These are phyloP conservation scores for Eucidaris tribuloides DNA, from an alignment of 35 echinoderm and acorn worm genomes.

Conservation along the genomic window DNA sequence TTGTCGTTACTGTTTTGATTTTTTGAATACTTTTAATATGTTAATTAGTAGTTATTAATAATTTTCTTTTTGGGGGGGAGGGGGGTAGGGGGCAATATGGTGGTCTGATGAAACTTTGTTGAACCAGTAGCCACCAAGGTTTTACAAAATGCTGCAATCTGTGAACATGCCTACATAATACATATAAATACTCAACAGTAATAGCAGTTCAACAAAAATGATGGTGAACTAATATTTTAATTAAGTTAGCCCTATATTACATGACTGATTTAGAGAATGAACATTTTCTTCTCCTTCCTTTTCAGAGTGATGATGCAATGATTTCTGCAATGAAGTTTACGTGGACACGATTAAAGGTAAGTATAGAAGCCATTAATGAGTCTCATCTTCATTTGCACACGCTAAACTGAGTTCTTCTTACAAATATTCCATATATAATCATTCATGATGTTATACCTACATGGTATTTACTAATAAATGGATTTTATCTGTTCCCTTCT, in stretches of 20 bases:
- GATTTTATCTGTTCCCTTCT: neutral
- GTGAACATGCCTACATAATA: neutral
- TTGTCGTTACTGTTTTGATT: no score
- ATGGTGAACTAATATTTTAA: neutral
- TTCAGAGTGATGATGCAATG: conserved; percentile 69
- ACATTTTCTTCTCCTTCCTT: neutral
- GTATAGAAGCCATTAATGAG: neutral
- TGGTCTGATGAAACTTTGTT: no score
- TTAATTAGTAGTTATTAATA: no score
- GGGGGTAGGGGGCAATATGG: no score
- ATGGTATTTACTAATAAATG: neutral
- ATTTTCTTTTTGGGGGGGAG: no score
- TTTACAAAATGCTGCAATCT: neutral
- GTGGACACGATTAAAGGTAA: conserved; percentile 72
- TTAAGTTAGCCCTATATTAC: neutral
- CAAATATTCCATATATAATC: neutral
- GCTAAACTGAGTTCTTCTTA: neutral
- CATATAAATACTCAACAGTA: neutral
- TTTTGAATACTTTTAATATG: no score
- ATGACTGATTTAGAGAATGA: no score
- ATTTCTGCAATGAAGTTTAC: conserved; percentile 65
- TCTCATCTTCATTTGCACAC: neutral
- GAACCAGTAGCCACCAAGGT: neutral
- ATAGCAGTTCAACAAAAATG: neutral
- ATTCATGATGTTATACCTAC: neutral